Evolutionary conservation across 2,888 invertebrate species (phyloP).

Genomic region (Dioctria linearis): DNA sequence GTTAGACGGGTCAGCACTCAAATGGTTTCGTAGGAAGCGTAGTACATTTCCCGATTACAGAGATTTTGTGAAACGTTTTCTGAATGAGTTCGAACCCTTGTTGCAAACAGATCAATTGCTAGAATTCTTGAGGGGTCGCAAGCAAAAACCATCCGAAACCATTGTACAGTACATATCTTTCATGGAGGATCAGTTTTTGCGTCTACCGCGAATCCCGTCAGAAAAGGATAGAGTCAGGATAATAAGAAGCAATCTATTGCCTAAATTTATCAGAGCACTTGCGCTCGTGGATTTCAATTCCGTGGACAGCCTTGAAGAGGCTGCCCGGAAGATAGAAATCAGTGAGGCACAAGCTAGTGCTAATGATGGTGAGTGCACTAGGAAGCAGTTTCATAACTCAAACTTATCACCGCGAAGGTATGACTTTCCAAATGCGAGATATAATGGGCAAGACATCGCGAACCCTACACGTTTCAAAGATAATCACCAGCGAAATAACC

Average conservation of each 20-base stretch:
- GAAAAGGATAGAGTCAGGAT: not conserved
- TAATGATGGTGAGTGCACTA: not conserved
- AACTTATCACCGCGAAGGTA: too few relatives aligned
- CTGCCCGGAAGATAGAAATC: not conserved
- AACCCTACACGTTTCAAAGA: too few relatives aligned
- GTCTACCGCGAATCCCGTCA: not conserved
- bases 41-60: not conserved
- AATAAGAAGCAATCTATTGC: not conserved
- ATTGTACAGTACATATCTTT: not conserved
- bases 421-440: too few relatives aligned
- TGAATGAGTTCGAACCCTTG: not conserved
- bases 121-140: not conserved
- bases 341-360: not conserved
- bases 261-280: not conserved
- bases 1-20: not conserved
- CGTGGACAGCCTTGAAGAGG: not conserved
- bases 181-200: not conserved
- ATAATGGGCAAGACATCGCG: too few relatives aligned
- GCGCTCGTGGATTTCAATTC: not conserved
- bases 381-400: too few relatives aligned
- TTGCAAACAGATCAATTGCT: not conserved
- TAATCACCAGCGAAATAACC: too few relatives aligned
- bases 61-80: not conserved
- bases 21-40: not conserved
- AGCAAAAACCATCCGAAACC: not conserved